Percentiles rank a stretch among this genome's conserved stretches.
Conservation (phyloP, 2,888 invertebrate species). For the Synanthedon andrenaeformis region DNA sequence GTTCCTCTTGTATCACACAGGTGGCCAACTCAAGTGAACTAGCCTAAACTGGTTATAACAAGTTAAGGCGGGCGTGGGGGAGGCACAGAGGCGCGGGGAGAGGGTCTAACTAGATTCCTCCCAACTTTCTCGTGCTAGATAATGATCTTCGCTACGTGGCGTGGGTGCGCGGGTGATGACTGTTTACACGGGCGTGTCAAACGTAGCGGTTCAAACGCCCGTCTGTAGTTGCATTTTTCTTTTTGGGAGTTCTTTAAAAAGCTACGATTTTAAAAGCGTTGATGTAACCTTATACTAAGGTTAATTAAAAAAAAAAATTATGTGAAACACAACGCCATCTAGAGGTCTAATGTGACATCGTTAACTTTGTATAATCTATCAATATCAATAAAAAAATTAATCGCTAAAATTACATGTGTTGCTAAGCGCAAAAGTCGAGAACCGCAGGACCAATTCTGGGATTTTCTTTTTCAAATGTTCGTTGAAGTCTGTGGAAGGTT, state of each 20-base stretch:
- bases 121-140: conserved; percentile 63
- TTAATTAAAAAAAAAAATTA: too few species aligned
- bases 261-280: not conserved
- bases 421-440: too few species aligned
- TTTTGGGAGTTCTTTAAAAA: not conserved
- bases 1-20: conserved; percentile 56
- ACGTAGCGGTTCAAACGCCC: conserved; percentile 22
- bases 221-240: conserved; percentile 5
- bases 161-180: conserved; percentile 39
- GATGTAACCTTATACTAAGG: too few species aligned
- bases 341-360: not conserved
- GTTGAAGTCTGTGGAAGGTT: too few species aligned
- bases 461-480: too few species aligned
- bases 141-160: conserved; percentile 67
- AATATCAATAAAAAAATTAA: too few species aligned
- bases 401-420: too few species aligned
- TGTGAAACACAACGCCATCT: too few species aligned
- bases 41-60: conserved; percentile 65
- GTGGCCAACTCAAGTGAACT: conserved; percentile 57
- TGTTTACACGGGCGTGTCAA: conserved; percentile 7
- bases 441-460: too few species aligned
- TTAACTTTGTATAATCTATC: not conserved
- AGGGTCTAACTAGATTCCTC: conserved; percentile 61
- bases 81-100: conserved; percentile 18
- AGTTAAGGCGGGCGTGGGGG: conserved; percentile 39